Base-by-base conservation (phyloP, 2,888 invertebrate genomes). In the Ceratothoa steindachneri region DNA sequence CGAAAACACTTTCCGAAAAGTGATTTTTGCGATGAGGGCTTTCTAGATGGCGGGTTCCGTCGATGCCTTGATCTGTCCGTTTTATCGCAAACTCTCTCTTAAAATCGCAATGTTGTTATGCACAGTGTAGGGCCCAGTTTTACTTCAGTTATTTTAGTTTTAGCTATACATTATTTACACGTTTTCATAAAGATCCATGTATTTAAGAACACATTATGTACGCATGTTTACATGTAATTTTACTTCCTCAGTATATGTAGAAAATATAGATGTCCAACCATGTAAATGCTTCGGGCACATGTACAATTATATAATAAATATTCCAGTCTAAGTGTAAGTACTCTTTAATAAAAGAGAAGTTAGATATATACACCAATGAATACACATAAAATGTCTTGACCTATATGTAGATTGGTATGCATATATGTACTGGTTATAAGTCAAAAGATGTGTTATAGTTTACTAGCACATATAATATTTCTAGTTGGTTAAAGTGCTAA, bases 21-120 rank as follows among this genome's bases (percentile, higher is more conserved):
- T 41, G 15, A 41, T 41, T 41, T 41, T 41, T 41, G 41, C 5
- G n/a, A 15, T 41, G 41, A 15, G 41, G 5, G 12, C 9, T 55
- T 55, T 55, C 55, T 55, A 15, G 15, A 5, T 19, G 24, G 55
- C 55, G 55, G 55, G 55, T 55, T 55, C 15, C 55, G 24, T 55
- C 55, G 55, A 55, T 55, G 55, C 55, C 55, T 55, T 55, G 55
- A 55, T 55, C 55, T 55, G 55, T 55, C 19, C 55, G 55, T 55
- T 55, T 55, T 55, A 55, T 55, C 55, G 55, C 55, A 55, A 55
- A 55, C 19, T 55, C 24, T 55, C 55, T 55, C 55, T 55, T 55
- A 55, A 55, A 55, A 55, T 55, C 55, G 55, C 55, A 55, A 55
- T 55, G 55, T 55, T 55, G 55, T 55, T 55, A 55, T 55, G 55